phyloP scores from a whole-genome alignment of 2,113 vertebrate species.

The mouse (Mus musculus) region DNA sequence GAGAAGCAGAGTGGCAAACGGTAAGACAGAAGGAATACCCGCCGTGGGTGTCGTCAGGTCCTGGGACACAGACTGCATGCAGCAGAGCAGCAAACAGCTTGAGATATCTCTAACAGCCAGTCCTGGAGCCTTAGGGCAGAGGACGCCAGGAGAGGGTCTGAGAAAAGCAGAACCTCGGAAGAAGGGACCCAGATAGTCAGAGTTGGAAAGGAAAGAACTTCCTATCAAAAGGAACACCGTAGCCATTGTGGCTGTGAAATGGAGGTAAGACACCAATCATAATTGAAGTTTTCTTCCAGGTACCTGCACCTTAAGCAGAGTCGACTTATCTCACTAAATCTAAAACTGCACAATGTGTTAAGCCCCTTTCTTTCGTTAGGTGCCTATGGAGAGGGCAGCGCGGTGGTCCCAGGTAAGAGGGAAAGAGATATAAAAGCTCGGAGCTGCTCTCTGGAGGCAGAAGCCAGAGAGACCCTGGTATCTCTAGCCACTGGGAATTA shows the following conservation, averaged over 20 bases:
- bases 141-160: neutral
- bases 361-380: neutral
- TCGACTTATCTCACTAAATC: neutral
- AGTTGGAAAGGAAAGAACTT: neutral
- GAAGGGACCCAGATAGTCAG: neutral
- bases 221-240: neutral
- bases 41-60: neutral
- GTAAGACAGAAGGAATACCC: neutral
- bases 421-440: neutral
- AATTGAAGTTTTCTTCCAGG: neutral
- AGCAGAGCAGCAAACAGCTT: rapidly evolving
- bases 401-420: neutral
- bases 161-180: neutral
- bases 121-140: neutral
- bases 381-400: neutral
- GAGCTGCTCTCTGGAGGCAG: neutral
- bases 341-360: neutral
- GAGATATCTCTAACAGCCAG: neutral
- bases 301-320: neutral
- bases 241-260: too few species aligned
- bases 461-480: neutral
- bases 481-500: neutral
- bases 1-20: neutral
- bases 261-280: neutral
- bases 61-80: rapidly evolving